Evolutionary conservation across 23 tunicate genomes (phyloP), one percentile per base, ranked within the genome.

Genomic region (Halocynthia roretzi): DNA sequence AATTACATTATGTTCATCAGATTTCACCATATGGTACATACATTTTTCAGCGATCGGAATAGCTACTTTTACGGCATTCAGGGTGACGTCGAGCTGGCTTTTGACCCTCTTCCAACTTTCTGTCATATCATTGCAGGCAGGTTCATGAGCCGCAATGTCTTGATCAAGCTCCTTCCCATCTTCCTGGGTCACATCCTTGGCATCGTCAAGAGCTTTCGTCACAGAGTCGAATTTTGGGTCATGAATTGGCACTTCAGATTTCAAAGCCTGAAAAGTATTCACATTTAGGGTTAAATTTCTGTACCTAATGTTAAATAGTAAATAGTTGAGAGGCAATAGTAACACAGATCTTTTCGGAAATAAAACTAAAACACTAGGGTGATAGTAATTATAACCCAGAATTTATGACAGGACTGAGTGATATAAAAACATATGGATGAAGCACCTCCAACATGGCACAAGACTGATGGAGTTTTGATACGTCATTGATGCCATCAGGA

Each of bases 101-200:
- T 83, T 76, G 68, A 88, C 31, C 17, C 64, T 53, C 15, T 83
- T 55, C 95, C 95, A 88, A 40, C 85, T 81, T 40, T 83, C 75
- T 20, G 50, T 48, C 40, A 82, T 49, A 11, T 78, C 76, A 0
- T 72, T 14, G 6, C 55, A 52, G 10, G 61, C 77, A 8, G 67
- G 67, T 58, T 67, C 56, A 19, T 77, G 53, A 10, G 48, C 76
- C 6, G 76, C 55, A 0, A 88, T 0, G 53, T 88, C 95, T 67
- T 88, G 84, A 70, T 88, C 95, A 7, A 62, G 20, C 49, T 65
- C 17, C 17, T 65, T 48, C 1, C 6, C 10, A 7, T 70, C 20
- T 40, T 83, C 77, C 44, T 31, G 44, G 8, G 57, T 72, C 6
- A 55, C 60, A 44, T 62, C 71, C 56, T 19, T 40, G 76, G 77